These are phyloP conservation scores for Xylota sylvarum DNA, from an alignment of 2,888 invertebrate species.

Conservation along the genomic window DNA sequence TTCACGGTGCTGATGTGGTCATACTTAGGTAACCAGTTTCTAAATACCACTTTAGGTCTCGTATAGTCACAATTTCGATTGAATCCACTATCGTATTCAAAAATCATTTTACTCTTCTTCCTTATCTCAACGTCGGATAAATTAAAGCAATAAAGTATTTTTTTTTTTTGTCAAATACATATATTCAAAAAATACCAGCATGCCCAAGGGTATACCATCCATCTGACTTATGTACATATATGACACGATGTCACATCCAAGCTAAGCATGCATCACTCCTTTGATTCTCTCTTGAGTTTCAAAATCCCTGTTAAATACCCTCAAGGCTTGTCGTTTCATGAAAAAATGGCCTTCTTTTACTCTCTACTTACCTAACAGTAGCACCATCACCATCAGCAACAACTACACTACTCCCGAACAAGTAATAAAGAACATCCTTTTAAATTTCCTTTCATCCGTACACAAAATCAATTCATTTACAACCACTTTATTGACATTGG, in stretches of 20 bases:
- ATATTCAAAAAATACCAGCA: background rate
- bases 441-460: slow-evolving; percentile 67
- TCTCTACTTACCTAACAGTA: background rate
- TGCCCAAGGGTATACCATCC: background rate
- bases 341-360: background rate
- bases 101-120: no score
- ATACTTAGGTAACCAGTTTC: no score
- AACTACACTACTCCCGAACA: slow-evolving; percentile 23
- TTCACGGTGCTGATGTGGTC: no score
- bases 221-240: slow-evolving; percentile 1
- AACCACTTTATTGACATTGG: slow-evolving; percentile 75
- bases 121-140: no score
- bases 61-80: no score
- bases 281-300: slow-evolving; percentile 33
- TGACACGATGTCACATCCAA: slow-evolving; percentile 40
- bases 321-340: slow-evolving; percentile 7
- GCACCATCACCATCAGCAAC: background rate
- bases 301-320: slow-evolving; percentile 29
- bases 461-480: slow-evolving; percentile 74
- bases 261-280: slow-evolving; percentile 20
- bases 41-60: no score
- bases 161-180: background rate
- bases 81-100: no score
- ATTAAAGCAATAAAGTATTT: no score
- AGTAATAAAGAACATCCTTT: slow-evolving; percentile 70